Conservation (phyloP, 2,888 invertebrate species). For the Eupithecia abbreviata region DNA sequence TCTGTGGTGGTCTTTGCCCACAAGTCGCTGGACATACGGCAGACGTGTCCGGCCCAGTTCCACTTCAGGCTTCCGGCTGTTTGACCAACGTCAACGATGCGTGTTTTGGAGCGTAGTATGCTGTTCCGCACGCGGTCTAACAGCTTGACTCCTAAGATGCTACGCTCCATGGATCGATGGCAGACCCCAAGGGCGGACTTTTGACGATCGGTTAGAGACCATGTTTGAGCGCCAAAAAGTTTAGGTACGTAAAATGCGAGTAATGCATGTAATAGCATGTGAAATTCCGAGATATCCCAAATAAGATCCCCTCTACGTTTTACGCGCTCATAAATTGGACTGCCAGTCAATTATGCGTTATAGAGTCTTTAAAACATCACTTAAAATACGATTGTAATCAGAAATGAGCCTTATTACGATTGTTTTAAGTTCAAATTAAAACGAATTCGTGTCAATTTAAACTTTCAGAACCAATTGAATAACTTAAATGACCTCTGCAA, state of each 20-base stretch:
- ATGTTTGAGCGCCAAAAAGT: too few species aligned
- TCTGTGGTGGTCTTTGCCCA: too few species aligned
- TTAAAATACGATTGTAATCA: not conserved
- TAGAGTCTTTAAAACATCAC: conserved; percentile 32
- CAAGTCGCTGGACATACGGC: too few species aligned
- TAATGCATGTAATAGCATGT: not conserved
- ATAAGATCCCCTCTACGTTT: conserved; percentile 44
- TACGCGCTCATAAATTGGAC: conserved; percentile 68
- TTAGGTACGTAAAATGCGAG: not conserved
- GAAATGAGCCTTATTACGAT: not conserved
- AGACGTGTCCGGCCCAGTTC: too few species aligned
- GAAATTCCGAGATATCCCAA: conserved; percentile 23
- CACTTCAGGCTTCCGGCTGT: too few species aligned
- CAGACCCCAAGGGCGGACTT: too few species aligned
- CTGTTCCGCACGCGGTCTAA: too few species aligned
- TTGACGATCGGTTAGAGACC: too few species aligned
- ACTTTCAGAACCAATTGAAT: not conserved
- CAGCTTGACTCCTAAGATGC: too few species aligned
- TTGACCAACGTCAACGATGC: too few species aligned
- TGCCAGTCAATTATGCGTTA: conserved; percentile 73
- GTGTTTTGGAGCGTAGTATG: too few species aligned
- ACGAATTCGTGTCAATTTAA: not conserved
- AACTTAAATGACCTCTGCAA: not conserved
- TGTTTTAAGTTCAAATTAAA: not conserved
- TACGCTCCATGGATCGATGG: too few species aligned